Conservation (phyloP, 2,113 vertebrate species). For the Archocentrus centrarchus region DNA sequence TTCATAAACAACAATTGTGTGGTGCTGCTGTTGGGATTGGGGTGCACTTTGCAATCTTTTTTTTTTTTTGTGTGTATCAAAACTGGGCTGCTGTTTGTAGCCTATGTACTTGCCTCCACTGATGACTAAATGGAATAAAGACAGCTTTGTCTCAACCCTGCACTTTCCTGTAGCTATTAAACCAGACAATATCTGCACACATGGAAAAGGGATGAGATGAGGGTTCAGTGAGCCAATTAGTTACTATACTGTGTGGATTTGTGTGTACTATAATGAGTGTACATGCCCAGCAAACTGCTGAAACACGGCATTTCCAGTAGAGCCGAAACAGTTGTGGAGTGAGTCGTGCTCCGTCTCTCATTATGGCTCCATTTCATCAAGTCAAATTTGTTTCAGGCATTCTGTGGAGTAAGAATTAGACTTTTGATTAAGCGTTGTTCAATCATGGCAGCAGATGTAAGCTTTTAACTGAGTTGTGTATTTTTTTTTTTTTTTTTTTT, state of each 20-base stretch:
- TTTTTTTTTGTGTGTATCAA: constrained; percentile 20
- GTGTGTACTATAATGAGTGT: constrained; percentile 20
- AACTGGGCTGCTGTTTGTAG: constrained; percentile 50
- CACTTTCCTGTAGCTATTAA: constrained; percentile 70
- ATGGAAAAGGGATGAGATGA: constrained; percentile 47
- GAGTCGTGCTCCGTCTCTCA: constrained; percentile 35
- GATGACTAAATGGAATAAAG: constrained; percentile 69
- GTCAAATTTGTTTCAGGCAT: not conserved
- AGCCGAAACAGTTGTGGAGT: constrained; percentile 30
- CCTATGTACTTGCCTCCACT: constrained; percentile 53
- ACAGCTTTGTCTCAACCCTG: constrained; percentile 62
- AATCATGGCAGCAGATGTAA: constrained; percentile 35
- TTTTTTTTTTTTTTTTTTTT: not conserved
- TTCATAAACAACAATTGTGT: constrained; percentile 40
- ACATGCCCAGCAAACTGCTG: constrained; percentile 18
- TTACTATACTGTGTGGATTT: constrained; percentile 17
- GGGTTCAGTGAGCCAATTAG: constrained; percentile 69
- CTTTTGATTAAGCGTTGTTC: constrained; percentile 47
- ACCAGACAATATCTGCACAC: constrained; percentile 66
- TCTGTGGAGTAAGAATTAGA: constrained; percentile 10
- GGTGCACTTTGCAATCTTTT: constrained; percentile 33
- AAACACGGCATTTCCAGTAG: constrained; percentile 29
- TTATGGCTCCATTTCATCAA: constrained; percentile 19
- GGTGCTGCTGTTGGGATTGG: constrained; percentile 21
- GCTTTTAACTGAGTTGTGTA: constrained; percentile 55